Conservation (phyloP, 2,797 vertebrate species). For the Chloroceryle amazona region DNA sequence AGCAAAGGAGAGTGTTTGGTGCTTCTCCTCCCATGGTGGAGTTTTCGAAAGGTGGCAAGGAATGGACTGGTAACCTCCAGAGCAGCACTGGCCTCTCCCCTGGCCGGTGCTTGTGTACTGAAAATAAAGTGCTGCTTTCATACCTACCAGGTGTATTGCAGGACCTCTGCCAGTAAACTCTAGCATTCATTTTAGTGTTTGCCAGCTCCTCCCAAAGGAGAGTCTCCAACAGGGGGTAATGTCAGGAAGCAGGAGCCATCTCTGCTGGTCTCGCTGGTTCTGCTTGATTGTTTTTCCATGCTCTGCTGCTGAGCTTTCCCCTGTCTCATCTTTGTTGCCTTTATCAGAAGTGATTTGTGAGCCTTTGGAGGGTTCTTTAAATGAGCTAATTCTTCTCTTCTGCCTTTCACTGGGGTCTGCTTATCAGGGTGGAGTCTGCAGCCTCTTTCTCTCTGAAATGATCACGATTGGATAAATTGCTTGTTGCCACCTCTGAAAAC, state of each 20-base stretch:
- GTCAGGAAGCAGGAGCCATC: not conserved
- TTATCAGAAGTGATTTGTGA: not conserved
- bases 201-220: not conserved
- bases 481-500: not conserved
- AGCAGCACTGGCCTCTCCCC: not conserved
- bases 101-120: not conserved
- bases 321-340: not conserved
- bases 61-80: not conserved
- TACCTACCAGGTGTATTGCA: not conserved
- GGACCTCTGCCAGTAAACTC: not conserved
- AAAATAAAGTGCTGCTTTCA: not conserved
- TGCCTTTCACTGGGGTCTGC: not conserved
- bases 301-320: not conserved
- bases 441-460: not conserved
- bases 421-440: not conserved
- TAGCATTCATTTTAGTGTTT: not conserved
- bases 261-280: accelerated
- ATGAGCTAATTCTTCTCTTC: not conserved
- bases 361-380: not conserved
- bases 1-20: not conserved
- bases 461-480: accelerated
- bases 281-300: not conserved
- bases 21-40: not conserved
- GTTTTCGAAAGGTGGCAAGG: not conserved
- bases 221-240: not conserved